Conservation (phyloP, 2,888 invertebrate genomes). For the Acanthosoma haemorrhoidale region DNA sequence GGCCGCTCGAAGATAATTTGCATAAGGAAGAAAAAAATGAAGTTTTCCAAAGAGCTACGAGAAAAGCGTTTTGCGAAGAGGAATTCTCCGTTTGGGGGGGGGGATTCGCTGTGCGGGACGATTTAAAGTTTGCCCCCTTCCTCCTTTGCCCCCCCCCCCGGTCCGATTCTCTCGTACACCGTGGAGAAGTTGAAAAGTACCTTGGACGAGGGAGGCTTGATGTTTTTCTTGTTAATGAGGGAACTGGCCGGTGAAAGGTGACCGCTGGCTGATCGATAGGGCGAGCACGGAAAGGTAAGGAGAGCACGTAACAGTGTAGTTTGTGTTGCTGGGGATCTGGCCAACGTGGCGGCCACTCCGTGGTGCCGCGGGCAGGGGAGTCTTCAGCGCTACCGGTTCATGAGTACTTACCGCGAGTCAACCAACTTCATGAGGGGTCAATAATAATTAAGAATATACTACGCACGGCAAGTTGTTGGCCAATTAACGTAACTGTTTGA, state of each 20-base stretch:
- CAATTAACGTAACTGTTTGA: too few relatives aligned
- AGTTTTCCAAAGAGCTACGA: too few relatives aligned
- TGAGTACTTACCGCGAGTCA: too few relatives aligned
- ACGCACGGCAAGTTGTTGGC: too few relatives aligned
- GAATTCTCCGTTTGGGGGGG: too few relatives aligned
- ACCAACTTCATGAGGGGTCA: too few relatives aligned
- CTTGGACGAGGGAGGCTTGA: neutral
- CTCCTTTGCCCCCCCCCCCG: neutral
- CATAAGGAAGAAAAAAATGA: too few relatives aligned
- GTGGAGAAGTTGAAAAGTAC: neutral
- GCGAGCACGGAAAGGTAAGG: neutral
- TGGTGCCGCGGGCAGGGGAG: neutral
- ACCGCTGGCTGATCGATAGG: conserved; percentile 3
- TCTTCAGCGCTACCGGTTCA: neutral
- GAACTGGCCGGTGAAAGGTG: neutral
- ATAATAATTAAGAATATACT: too few relatives aligned
- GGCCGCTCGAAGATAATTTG: too few relatives aligned
- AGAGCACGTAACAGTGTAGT: neutral
- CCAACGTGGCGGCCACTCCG: neutral
- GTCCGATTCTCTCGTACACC: too few relatives aligned
- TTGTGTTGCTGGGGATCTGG: neutral
- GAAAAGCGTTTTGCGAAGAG: too few relatives aligned
- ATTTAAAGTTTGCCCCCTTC: neutral
- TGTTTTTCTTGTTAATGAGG: neutral
- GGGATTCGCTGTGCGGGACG: neutral